Base-by-base conservation (phyloP, 2,888 invertebrate genomes). In the Tetheella fluctuosa region DNA sequence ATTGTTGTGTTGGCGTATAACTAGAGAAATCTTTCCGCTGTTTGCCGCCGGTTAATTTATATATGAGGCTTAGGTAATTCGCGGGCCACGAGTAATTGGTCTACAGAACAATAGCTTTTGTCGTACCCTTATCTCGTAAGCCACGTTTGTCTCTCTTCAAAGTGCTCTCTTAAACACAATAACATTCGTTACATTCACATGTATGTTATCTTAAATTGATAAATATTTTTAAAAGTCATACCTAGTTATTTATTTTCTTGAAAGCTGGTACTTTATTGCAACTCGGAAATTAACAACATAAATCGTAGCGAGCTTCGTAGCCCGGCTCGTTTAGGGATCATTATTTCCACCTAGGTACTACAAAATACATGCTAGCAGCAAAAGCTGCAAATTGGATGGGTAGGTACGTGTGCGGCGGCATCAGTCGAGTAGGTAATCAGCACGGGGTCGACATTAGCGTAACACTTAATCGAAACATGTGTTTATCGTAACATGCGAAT, bases 21-120 rank as follows among this genome's bases (percentile, higher is more conserved):
- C 91, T 91, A 92, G 91, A 90, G 92, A 92, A 92, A 93, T 93
- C 92, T 93, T 93, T 93, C 91, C 92, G 93, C 91, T 91, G 91
- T 90, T 90, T 91, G 93, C 92, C 89, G 90, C 87, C 83, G 86
- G 85, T 88, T 92, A 92, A 93, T 93, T 93, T 92, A 93, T 93
- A 93, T 93, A 93, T 93, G 90, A 91, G 91, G 89, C 89, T 91
- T 91, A 91, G 91, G 92, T 93, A 93, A 92, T 93, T 93, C 91
- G 92, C 91, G 89, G 84, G 84, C 85, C 78, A 83, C 91, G 89
- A 92, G 91, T 93, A 93, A 93, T 93, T 93, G 92, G 89, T 89
- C 85, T 84, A 78, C 79, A 91, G 91, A 93, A 93, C 93, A 93
- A 93, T 93, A 87, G 92, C 91, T 91, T 92, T 93, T 93, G 93